Percentiles rank a stretch among this genome's conserved stretches.
phyloP scores from a whole-genome alignment of 2,797 vertebrate species.

The Podargus strigoides region DNA sequence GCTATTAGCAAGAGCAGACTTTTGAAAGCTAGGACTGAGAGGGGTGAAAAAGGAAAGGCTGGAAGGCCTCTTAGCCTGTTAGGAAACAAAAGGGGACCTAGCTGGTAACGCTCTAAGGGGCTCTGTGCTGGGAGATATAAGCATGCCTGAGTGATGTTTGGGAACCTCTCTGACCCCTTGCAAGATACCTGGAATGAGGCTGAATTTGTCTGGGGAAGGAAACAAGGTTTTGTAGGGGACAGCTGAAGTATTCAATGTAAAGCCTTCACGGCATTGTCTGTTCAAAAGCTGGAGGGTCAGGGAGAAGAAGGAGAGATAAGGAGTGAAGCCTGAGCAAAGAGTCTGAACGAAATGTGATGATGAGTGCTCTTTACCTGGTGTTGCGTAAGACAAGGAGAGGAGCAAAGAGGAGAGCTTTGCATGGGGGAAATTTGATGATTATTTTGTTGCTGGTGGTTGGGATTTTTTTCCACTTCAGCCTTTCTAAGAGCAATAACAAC shows the following conservation, averaged over 20 bases:
- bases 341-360: background rate
- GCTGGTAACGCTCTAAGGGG: background rate
- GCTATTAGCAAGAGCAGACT: background rate
- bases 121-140: background rate
- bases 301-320: background rate
- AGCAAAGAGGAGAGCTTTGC: background rate
- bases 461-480: background rate
- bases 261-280: background rate
- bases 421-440: background rate
- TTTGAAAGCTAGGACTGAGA: conserved; percentile 4
- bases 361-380: background rate
- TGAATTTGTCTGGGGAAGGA: background rate
- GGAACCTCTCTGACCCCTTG: background rate
- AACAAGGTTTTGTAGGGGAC: background rate
- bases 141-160: background rate
- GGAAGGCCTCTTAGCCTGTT: background rate
- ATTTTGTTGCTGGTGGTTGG: background rate
- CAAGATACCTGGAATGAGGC: background rate
- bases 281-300: background rate
- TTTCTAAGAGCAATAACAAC: background rate
- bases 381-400: background rate
- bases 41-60: background rate
- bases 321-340: background rate
- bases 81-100: background rate
- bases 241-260: background rate